phyloP scores from a whole-genome alignment of 2,113 vertebrate species.

The Ctenodactylus gundi region DNA sequence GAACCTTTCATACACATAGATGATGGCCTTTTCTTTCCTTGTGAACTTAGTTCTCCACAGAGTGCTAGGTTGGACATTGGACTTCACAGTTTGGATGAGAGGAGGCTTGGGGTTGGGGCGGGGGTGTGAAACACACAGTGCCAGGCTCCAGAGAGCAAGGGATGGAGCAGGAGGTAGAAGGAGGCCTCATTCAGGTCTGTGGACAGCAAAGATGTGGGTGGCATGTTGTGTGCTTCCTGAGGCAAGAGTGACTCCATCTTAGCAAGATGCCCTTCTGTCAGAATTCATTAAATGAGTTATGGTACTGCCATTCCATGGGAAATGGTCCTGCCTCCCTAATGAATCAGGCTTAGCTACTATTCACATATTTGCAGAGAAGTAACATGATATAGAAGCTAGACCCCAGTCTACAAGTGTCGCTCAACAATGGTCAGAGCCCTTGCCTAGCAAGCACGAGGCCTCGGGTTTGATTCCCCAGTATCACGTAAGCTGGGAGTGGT shows the following conservation, averaged over 20 bases:
- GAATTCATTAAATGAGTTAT: not conserved
- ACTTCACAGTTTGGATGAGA: not conserved
- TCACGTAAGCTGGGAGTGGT: too few relatives aligned
- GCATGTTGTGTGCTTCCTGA: accelerated
- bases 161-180: accelerated
- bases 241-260: not conserved
- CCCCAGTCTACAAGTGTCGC: too few relatives aligned
- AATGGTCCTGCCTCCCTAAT: not conserved
- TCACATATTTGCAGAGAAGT: not conserved
- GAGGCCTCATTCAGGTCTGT: not conserved
- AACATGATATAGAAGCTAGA: not conserved
- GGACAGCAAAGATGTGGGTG: not conserved
- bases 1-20: not conserved
- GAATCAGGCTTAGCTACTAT: not conserved
- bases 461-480: too few relatives aligned
- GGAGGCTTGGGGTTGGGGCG: not conserved
- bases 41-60: not conserved
- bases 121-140: not conserved
- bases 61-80: not conserved
- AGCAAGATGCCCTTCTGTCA: not conserved
- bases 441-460: too few relatives aligned
- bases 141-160: not conserved
- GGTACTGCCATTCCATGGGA: not conserved
- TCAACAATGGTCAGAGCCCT: too few relatives aligned
- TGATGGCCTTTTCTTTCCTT: not conserved